Conservation (phyloP, 2,113 vertebrate species). For the Carassius gibelio region DNA sequence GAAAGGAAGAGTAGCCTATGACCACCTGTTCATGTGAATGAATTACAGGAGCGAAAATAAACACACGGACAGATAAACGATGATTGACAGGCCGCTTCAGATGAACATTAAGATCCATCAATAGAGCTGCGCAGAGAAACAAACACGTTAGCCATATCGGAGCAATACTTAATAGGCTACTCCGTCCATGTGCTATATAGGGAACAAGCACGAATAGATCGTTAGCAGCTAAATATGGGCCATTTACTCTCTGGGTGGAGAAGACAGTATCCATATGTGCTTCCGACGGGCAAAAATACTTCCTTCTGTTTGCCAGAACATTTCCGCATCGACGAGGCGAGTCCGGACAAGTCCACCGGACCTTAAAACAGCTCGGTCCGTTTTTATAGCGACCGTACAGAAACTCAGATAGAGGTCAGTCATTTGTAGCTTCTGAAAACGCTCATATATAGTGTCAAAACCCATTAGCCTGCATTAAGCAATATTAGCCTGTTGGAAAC, state of each 20-base stretch:
- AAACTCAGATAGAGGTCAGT: background rate
- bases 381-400: background rate
- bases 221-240: constrained; percentile 55
- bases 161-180: background rate
- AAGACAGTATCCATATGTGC: constrained; percentile 38
- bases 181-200: constrained; percentile 12
- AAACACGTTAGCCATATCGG: background rate
- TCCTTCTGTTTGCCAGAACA: constrained; percentile 70
- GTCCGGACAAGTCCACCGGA: constrained; percentile 62
- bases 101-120: background rate
- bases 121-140: background rate
- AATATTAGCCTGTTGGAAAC: background rate
- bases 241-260: constrained; percentile 21
- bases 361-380: constrained; percentile 51
- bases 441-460: background rate
- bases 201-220: constrained; percentile 6
- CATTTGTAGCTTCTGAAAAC: background rate
- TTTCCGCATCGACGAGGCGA: constrained; percentile 59
- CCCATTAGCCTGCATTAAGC: background rate
- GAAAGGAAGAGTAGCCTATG: background rate
- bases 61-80: background rate
- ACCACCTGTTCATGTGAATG: background rate
- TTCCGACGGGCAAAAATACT: constrained; percentile 65
- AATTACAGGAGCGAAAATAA: background rate
- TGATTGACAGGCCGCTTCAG: background rate